A percentile compares a stretch with the other conserved stretches of the same genome.
Conservation (phyloP, 2,797 vertebrate species). For the Okamejei kenojei region DNA sequence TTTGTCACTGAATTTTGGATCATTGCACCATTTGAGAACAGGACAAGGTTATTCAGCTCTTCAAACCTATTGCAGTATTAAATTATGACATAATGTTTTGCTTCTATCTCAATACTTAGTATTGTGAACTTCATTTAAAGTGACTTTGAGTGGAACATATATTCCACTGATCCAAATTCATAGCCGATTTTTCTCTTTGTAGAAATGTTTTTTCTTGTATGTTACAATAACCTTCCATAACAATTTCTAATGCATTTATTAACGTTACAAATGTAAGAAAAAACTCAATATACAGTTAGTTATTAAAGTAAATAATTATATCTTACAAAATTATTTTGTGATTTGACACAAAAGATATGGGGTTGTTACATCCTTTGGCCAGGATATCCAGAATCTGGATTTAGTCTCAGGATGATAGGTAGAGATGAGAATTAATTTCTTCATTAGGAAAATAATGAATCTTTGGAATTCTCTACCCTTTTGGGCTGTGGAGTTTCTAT, state of each 20-base stretch:
- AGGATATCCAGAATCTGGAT: too few species aligned
- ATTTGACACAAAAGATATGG: too few species aligned
- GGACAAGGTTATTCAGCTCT: not conserved
- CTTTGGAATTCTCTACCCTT: too few species aligned
- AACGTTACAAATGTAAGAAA: not conserved
- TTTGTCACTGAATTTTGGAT: not conserved
- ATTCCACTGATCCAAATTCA: not conserved
- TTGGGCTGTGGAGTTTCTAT: too few species aligned
- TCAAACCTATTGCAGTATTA: not conserved
- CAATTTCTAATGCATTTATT: not conserved
- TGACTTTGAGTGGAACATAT: not conserved
- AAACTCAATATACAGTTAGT: too few species aligned
- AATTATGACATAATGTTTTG: not conserved
- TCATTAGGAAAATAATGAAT: too few species aligned
- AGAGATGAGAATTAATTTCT: too few species aligned
- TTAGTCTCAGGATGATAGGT: too few species aligned
- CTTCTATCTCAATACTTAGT: not conserved
- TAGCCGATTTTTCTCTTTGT: too few species aligned
- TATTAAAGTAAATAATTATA: too few species aligned
- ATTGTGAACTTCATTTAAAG: not conserved
- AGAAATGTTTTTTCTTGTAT: not conserved
- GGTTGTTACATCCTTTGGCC: too few species aligned
- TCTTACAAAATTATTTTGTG: too few species aligned
- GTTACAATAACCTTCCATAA: not conserved
- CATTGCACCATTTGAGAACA: not conserved